These are phyloP conservation scores for Calliphora vicina DNA, from an alignment of 1,140 invertebrate genomes.

Conservation along the genomic window DNA sequence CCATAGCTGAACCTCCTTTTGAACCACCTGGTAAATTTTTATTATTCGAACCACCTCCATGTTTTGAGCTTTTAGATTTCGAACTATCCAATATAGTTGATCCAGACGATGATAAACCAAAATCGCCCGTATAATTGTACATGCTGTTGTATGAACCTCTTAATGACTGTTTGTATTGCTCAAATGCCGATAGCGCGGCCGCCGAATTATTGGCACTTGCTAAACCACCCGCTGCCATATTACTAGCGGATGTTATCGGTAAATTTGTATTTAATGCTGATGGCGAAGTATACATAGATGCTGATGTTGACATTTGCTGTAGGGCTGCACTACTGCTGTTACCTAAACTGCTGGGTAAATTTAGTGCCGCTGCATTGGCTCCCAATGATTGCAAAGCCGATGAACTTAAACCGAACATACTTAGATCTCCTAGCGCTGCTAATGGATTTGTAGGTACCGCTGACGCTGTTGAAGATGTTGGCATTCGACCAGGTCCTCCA, in stretches of 20 bases:
- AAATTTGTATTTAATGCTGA: neutral
- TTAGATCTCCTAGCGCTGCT: slow-evolving; percentile 33
- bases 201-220: neutral
- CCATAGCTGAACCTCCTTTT: neutral
- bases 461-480: neutral
- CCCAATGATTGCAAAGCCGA: neutral
- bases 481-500: slow-evolving; percentile 10
- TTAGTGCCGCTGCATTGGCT: neutral
- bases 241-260: neutral
- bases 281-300: slow-evolving; percentile 17
- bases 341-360: neutral
- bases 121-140: slow-evolving; percentile 19
- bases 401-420: slow-evolving; percentile 27
- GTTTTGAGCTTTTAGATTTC: slow-evolving; percentile 9
- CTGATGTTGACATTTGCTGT: neutral
- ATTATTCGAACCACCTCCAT: neutral
- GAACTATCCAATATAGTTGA: slow-evolving; percentile 15
- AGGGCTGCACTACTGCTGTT: neutral
- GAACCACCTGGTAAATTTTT: slow-evolving; percentile 25
- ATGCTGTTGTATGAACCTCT: neutral
- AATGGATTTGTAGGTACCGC: slow-evolving; percentile 27
- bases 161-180: neutral
- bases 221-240: neutral
- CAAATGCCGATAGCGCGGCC: neutral
- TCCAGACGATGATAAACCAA: neutral